These are phyloP conservation scores for Acrocyrtus sp. DNA, from an alignment of 2,888 invertebrate genomes.

Conservation along the genomic window DNA sequence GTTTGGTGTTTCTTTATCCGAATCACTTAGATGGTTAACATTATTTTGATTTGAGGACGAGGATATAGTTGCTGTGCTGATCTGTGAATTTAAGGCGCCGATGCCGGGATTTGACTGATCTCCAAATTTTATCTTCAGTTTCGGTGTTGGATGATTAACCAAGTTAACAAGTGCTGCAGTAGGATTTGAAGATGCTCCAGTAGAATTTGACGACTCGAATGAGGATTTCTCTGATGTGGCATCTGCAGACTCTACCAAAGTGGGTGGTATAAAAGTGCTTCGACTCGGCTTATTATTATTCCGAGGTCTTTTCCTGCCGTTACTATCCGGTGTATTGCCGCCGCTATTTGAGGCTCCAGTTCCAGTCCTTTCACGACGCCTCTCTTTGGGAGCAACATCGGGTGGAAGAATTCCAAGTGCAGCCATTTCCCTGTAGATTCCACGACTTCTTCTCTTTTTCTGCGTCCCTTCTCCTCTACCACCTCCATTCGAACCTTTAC, in stretches of 20 bases:
- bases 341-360: slow-evolving; percentile 10
- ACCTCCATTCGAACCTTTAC: slow-evolving; percentile 1
- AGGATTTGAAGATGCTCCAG: background rate
- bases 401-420: slow-evolving; percentile 61
- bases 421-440: slow-evolving; percentile 65
- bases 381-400: slow-evolving; percentile 50
- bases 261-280: slow-evolving; percentile 62
- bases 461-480: slow-evolving; percentile 30
- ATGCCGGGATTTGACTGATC: slow-evolving; percentile 40
- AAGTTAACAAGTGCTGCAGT: slow-evolving; percentile 53
- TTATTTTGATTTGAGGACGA: slow-evolving; percentile 5
- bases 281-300: slow-evolving; percentile 58
- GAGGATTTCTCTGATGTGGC: no score
- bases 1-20: slow-evolving; percentile 61
- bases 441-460: slow-evolving; percentile 68
- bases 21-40: slow-evolving; percentile 55
- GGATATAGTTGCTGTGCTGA: background rate
- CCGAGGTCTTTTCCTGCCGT: slow-evolving; percentile 67
- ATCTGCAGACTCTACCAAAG: slow-evolving; percentile 57
- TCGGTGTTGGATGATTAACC: slow-evolving; percentile 63
- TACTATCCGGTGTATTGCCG: slow-evolving; percentile 46
- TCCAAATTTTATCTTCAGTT: slow-evolving; percentile 63
- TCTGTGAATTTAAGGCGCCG: background rate
- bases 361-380: slow-evolving; percentile 51
- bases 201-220: no score